Conservation (phyloP, 1,140 invertebrate species). For the Bombus confusus region DNA sequence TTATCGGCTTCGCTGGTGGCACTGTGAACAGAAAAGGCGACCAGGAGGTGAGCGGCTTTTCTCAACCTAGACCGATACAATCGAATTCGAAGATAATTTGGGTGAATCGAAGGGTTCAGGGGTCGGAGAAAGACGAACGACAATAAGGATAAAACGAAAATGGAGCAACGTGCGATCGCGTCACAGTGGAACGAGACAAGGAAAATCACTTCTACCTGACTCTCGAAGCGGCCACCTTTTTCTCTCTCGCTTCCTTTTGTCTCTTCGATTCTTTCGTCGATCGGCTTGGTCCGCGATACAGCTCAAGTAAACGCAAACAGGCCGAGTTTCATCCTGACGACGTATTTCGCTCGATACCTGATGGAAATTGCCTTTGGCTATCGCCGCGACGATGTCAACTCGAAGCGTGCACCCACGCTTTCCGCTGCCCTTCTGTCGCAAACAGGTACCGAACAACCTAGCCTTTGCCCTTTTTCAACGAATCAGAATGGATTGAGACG, state of each 20-base stretch:
- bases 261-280: conserved; percentile 17
- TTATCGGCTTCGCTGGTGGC: conserved; percentile 91
- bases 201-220: conserved; percentile 42
- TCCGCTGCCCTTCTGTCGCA: not conserved
- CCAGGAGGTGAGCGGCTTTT: too few species aligned
- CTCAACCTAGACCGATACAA: not conserved
- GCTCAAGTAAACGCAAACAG: conserved; percentile 50
- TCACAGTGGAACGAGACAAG: not conserved
- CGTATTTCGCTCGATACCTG: conserved; percentile 14
- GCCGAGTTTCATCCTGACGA: conserved; percentile 32
- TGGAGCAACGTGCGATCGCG: not conserved
- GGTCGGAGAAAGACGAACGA: not conserved
- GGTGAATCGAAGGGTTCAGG: not conserved
- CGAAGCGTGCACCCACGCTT: not conserved
- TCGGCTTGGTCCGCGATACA: conserved; percentile 18
- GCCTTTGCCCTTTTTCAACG: not conserved
- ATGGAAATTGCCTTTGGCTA: conserved; percentile 61
- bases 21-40: conserved; percentile 84
- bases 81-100: too few species aligned
- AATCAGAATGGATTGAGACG: too few species aligned
- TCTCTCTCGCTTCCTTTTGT: not conserved
- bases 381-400: conserved; percentile 46
- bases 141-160: not conserved
- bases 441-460: not conserved
- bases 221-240: not conserved